Percentiles rank a stretch among this genome's conserved stretches.
phyloP scores from a whole-genome alignment of 2,797 vertebrate genomes.

The Coranthus polyacanthus region DNA sequence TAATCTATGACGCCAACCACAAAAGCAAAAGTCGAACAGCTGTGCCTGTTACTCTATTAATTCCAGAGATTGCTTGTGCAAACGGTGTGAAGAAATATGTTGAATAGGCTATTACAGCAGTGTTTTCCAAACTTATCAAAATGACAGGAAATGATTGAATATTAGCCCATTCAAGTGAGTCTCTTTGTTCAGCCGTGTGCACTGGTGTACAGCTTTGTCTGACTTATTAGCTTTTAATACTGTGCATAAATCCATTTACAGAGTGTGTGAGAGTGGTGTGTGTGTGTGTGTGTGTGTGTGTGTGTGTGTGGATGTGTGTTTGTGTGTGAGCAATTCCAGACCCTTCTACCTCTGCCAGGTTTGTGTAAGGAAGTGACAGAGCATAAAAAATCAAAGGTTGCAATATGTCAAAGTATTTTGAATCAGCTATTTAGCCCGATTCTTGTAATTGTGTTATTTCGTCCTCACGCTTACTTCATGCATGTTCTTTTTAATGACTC shows the following conservation, averaged over 20 bases:
- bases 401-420: conserved; percentile 13
- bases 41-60: conserved; percentile 76
- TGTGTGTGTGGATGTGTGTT: conserved; percentile 12
- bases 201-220: conserved; percentile 68
- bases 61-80: conserved; percentile 81
- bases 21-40: conserved; percentile 65
- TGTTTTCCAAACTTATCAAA: conserved; percentile 81
- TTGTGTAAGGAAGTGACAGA: conserved; percentile 31
- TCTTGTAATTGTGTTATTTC: neutral
- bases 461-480: neutral
- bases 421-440: conserved; percentile 2
- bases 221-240: conserved; percentile 80
- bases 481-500: neutral
- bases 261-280: conserved; percentile 13
- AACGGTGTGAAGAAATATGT: conserved; percentile 80
- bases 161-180: conserved; percentile 76
- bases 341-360: conserved; percentile 34
- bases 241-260: conserved; percentile 74
- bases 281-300: conserved; percentile 15
- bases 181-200: conserved; percentile 76
- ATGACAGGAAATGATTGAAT: conserved; percentile 82
- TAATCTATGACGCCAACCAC: conserved; percentile 53
- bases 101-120: conserved; percentile 77
- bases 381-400: conserved; percentile 40
- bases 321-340: conserved; percentile 20